Conservation (phyloP, 2,113 vertebrate genomes). For the Junco hyemalis region DNA sequence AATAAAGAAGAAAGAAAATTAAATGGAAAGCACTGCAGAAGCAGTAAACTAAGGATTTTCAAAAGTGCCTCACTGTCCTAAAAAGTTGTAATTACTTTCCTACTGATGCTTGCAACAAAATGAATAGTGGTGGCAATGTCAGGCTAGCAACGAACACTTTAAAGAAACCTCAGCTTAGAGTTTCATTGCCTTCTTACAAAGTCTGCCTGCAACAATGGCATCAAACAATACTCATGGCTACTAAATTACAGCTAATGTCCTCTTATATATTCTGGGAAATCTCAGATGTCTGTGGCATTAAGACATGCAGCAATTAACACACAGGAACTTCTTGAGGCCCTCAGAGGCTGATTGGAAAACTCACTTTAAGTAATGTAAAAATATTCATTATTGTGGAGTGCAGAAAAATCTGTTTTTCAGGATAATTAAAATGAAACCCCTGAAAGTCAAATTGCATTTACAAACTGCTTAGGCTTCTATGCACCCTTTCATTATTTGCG, state of each 20-base stretch:
- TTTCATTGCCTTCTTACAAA: not conserved
- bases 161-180: not conserved
- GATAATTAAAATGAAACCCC: not conserved
- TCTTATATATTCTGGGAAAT: not conserved
- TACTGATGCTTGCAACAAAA: not conserved
- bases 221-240: not conserved
- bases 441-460: not conserved
- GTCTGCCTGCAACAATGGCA: not conserved
- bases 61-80: not conserved
- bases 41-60: not conserved
- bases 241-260: not conserved
- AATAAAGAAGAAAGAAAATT: not conserved
- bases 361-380: not conserved
- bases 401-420: not conserved
- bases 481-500: not conserved
- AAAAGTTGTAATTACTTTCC: not conserved
- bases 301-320: not conserved
- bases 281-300: not conserved
- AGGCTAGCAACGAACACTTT: not conserved
- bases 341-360: not conserved
- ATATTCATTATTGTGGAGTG: not conserved
- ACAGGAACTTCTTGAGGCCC: not conserved
- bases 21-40: not conserved
- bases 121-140: not conserved
- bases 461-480: not conserved